Conservation (phyloP, 2,113 vertebrate species). For the Nycticorax nycticorax region DNA sequence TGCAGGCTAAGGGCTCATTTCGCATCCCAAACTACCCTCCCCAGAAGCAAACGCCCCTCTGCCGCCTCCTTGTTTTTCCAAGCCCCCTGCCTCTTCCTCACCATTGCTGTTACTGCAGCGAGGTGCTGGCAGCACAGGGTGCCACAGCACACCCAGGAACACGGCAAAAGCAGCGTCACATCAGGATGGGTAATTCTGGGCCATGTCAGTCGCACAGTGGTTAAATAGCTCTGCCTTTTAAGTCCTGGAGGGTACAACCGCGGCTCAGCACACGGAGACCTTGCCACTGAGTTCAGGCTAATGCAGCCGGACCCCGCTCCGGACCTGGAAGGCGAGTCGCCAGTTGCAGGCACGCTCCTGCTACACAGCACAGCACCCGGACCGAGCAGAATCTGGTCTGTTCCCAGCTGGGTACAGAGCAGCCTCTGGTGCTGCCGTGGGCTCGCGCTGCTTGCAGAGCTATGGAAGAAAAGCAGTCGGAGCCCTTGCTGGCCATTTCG, state of each 20-base stretch:
- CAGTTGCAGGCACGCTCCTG: not conserved
- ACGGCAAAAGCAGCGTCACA: not conserved
- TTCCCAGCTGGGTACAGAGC: not conserved
- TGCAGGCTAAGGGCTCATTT: not conserved
- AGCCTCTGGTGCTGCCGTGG: too few species aligned
- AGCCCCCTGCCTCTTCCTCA: not conserved
- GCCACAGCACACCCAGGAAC: not conserved
- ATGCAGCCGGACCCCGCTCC: not conserved
- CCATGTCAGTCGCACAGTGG: not conserved
- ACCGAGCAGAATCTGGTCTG: not conserved
- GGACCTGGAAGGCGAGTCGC: rapidly evolving
- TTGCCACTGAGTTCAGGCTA: not conserved
- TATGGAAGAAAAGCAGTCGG: not conserved
- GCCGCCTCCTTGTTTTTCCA: not conserved
- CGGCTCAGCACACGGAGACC: not conserved
- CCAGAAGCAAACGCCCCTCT: not conserved
- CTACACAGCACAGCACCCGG: not conserved
- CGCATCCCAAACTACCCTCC: not conserved
- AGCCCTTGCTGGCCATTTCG: not conserved
- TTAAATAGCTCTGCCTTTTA: not conserved
- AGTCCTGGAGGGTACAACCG: not conserved
- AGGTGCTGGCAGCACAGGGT: not conserved
- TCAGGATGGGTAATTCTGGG: not conserved
- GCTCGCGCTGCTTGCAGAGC: not conserved
- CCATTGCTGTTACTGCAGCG: not conserved